Conservation (phyloP, 2,888 invertebrate genomes). For the Tenthredo amoena region DNA sequence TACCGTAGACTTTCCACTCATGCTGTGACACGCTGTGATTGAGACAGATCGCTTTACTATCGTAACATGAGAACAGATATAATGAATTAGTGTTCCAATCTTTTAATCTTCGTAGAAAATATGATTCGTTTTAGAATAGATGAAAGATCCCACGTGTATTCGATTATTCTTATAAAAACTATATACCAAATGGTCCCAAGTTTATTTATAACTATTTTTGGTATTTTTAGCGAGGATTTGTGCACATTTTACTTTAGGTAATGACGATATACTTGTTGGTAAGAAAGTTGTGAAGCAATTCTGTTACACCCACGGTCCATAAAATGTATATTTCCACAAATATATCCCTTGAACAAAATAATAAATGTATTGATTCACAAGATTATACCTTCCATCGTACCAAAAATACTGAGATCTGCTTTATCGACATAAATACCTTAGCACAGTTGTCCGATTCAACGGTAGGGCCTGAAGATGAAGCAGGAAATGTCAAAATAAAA, state of each 20-base stretch:
- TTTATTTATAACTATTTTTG: background rate
- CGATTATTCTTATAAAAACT: background rate
- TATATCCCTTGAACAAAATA: background rate
- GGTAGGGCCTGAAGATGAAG: background rate
- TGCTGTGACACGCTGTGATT: background rate
- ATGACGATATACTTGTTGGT: background rate
- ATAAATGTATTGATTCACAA: background rate
- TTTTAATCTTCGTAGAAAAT: background rate
- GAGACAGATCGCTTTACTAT: background rate
- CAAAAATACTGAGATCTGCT: background rate
- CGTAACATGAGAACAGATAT: background rate
- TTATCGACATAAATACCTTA: background rate
- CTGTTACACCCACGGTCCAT: constrained; percentile 1
- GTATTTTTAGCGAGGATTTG: background rate
- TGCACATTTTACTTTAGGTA: background rate
- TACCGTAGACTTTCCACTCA: background rate
- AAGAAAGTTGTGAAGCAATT: background rate
- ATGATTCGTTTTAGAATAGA: background rate
- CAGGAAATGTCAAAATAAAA: background rate
- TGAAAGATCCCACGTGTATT: background rate
- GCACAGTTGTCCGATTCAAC: background rate
- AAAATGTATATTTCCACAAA: background rate
- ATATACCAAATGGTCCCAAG: background rate
- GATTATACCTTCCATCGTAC: background rate
- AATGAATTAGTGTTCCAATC: background rate